Conservation (phyloP, 2,888 invertebrate genomes). For the Drymonia ruficornis region DNA sequence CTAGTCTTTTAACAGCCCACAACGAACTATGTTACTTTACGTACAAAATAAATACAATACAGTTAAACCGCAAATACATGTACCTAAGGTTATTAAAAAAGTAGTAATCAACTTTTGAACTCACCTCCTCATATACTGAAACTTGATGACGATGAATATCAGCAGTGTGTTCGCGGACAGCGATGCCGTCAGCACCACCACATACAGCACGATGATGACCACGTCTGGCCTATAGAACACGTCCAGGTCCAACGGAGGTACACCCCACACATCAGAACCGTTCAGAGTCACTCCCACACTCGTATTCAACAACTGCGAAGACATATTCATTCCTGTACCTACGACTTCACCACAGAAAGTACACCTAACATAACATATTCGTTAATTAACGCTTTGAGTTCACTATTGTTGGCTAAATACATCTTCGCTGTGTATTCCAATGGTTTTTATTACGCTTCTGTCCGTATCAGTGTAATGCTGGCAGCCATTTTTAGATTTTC, state of each 20-base stretch:
- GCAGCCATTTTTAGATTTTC: conserved; percentile 18
- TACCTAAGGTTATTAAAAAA: too few species aligned
- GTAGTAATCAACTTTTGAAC: conserved; percentile 39
- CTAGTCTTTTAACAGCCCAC: too few species aligned
- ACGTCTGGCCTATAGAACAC: conserved; percentile 74
- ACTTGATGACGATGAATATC: conserved; percentile 89
- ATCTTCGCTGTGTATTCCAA: not conserved
- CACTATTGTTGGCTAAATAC: not conserved
- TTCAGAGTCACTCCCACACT: conserved; percentile 45
- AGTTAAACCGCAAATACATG: too few species aligned
- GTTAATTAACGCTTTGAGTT: not conserved
- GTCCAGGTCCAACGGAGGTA: conserved; percentile 60
- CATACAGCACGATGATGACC: conserved; percentile 86
- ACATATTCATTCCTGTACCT: conserved; percentile 14
- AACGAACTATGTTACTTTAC: too few species aligned
- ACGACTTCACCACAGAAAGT: conserved; percentile 7
- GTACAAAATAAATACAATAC: too few species aligned
- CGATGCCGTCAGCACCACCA: conserved; percentile 87
- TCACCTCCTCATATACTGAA: conserved; percentile 90
- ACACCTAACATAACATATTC: not conserved
- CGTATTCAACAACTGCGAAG: conserved; percentile 26
- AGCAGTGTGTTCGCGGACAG: conserved; percentile 88
- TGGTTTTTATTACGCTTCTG: not conserved
- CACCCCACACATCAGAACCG: conserved; percentile 49
- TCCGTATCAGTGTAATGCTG: not conserved